A percentile compares a stretch with the other conserved stretches of the same genome.
Evolutionary conservation across 2,888 invertebrate species (phyloP).

Genomic region (Drymonia ruficornis): DNA sequence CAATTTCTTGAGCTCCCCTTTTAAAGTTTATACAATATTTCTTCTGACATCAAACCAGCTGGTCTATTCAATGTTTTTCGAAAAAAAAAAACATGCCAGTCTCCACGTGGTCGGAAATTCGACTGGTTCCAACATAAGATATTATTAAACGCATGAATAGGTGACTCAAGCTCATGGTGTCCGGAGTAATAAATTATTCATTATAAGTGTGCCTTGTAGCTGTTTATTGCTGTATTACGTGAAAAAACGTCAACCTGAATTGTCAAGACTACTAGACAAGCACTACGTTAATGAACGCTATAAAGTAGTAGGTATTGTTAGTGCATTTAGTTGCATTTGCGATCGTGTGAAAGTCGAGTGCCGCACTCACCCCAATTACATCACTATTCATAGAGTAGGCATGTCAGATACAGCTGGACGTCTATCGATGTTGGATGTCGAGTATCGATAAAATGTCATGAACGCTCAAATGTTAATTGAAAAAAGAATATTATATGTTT

Average conservation of each 20-base stretch:
- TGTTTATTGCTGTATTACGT: conserved; percentile 38
- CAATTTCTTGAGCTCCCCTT: conserved; percentile 67
- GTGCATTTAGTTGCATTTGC: conserved; percentile 50
- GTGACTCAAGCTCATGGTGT: conserved; percentile 34
- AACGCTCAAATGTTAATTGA: neutral
- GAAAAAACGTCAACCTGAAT: conserved; percentile 47
- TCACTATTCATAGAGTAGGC: conserved; percentile 68
- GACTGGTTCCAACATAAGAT: conserved; percentile 48
- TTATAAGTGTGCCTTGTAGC: conserved; percentile 34
- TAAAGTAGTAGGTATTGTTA: conserved; percentile 32
- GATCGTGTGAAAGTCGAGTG: conserved; percentile 75
- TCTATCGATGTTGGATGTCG: conserved; percentile 44
- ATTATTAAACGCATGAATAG: conserved; percentile 39
- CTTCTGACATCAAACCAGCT: conserved; percentile 75
- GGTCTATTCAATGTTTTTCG: conserved; percentile 70
- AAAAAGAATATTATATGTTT: neutral
- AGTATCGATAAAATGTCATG: conserved; percentile 23
- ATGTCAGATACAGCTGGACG: conserved; percentile 53
- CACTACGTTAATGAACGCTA: conserved; percentile 36
- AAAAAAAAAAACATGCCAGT: conserved; percentile 43
- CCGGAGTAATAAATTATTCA: conserved; percentile 49
- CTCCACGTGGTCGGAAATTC: conserved; percentile 75
- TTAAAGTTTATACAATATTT: conserved; percentile 69
- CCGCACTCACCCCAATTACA: conserved; percentile 71
- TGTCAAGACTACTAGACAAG: conserved; percentile 43